Evolutionary conservation across 2,797 vertebrate species (phyloP).

Genomic region (Microchirus variegatus): DNA sequence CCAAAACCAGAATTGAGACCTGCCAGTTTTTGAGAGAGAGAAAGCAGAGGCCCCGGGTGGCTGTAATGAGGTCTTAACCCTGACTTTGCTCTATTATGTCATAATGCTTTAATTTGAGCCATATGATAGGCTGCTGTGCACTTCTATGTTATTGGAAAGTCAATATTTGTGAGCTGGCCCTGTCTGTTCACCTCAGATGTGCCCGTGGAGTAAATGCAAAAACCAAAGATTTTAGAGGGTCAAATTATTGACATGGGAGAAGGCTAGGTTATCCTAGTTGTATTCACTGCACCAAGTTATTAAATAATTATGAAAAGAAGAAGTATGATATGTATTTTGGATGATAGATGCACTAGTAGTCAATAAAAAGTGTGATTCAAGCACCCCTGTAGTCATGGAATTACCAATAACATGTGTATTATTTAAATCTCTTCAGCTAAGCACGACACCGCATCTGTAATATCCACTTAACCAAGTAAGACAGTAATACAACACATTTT

Average conservation of each 20-base stretch:
- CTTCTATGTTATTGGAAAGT: constrained; percentile 71
- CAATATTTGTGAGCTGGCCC: constrained; percentile 66
- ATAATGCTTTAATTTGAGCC: constrained; percentile 79
- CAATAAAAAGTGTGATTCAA: constrained; percentile 1
- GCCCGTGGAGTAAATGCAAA: constrained; percentile 29
- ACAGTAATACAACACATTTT: no score
- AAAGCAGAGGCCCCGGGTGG: constrained; percentile 74
- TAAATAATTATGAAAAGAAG: constrained; percentile 19
- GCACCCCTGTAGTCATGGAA: neutral
- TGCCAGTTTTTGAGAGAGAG: constrained; percentile 64
- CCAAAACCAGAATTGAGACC: constrained; percentile 66
- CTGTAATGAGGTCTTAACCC: constrained; percentile 81
- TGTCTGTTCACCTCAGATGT: constrained; percentile 48
- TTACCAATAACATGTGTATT: neutral
- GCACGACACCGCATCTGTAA: neutral
- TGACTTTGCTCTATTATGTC: constrained; percentile 73
- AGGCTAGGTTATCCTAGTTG: constrained; percentile 6
- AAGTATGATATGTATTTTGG: neutral
- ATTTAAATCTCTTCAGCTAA: no score
- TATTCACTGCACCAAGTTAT: constrained; percentile 2
- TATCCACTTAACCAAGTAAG: neutral
- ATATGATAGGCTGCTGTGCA: constrained; percentile 71
- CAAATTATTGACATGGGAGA: constrained; percentile 42
- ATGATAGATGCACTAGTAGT: neutral
- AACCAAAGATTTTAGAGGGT: constrained; percentile 24